These are phyloP conservation scores for Leptinotarsa tumamoca DNA, from an alignment of 2,888 invertebrate genomes.

Conservation along the genomic window DNA sequence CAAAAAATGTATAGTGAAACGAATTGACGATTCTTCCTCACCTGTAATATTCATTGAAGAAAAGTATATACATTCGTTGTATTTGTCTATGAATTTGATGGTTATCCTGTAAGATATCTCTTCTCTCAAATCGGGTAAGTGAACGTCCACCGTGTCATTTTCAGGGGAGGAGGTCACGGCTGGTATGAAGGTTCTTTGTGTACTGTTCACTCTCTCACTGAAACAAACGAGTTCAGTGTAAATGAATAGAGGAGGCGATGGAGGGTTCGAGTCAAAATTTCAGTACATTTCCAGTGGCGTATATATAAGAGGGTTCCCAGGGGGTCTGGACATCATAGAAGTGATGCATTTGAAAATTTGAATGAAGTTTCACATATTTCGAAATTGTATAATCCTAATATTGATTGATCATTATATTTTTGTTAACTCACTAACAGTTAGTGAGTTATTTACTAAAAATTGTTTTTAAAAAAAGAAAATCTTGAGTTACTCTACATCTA, in stretches of 20 bases:
- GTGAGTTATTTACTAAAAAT: no score
- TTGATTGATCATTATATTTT: no score
- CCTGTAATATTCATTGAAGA: conserved; percentile 32
- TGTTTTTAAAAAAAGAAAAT: no score
- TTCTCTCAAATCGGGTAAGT: conserved; percentile 38
- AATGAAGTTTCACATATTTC: no score
- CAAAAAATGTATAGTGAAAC: no score
- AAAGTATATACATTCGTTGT: conserved; percentile 39
- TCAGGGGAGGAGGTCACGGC: conserved; percentile 25
- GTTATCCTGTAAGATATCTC: conserved; percentile 37
- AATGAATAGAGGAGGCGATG: background rate
- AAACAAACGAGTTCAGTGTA: background rate
- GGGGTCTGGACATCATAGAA: no score
- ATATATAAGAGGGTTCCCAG: no score
- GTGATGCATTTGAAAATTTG: no score
- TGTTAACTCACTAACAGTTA: no score
- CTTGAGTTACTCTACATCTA: no score
- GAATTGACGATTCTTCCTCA: background rate
- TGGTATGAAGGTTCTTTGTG: conserved; percentile 30
- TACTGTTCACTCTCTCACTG: conserved; percentile 35
- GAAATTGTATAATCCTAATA: no score
- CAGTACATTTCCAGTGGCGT: no score
- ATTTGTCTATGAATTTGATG: conserved; percentile 36
- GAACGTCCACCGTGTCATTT: conserved; percentile 34
- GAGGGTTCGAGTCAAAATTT: background rate